A percentile compares a stretch with the other conserved stretches of the same genome.
These are phyloP conservation scores for Coleophora deauratella DNA, from an alignment of 2,888 invertebrate species.

Conservation along the genomic window DNA sequence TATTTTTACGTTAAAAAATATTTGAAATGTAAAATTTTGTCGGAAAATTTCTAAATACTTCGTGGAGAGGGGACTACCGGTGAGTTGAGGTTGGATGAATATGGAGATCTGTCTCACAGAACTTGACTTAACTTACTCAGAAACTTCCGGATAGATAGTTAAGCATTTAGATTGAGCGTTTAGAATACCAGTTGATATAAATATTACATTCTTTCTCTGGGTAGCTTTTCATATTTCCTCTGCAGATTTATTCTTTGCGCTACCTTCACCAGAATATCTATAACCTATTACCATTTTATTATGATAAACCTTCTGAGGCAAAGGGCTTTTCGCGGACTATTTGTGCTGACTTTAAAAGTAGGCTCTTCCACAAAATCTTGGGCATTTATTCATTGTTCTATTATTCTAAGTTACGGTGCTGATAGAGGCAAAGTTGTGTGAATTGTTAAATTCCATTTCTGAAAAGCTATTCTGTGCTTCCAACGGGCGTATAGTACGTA, in stretches of 20 bases:
- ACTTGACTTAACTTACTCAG: too few relatives aligned
- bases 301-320: slow-evolving; percentile 4
- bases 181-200: too few relatives aligned
- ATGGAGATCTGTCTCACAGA: too few relatives aligned
- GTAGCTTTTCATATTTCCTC: too few relatives aligned
- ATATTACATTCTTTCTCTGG: too few relatives aligned
- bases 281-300: slow-evolving; percentile 4
- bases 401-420: slow-evolving; percentile 46
- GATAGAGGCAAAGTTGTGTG: slow-evolving; percentile 56
- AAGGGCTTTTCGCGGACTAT: slow-evolving; percentile 1
- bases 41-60: neutral
- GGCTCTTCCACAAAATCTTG: slow-evolving; percentile 11
- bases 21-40: slow-evolving; percentile 4
- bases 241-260: neutral
- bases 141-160: too few relatives aligned
- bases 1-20: slow-evolving; percentile 19
- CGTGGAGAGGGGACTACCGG: neutral
- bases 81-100: too few relatives aligned
- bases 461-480: slow-evolving; percentile 47
- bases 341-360: slow-evolving; percentile 5
- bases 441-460: slow-evolving; percentile 68
- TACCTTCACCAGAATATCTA: neutral
- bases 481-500: slow-evolving; percentile 50
- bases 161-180: too few relatives aligned
- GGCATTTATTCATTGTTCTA: slow-evolving; percentile 35